Conservation (phyloP, 2,888 invertebrate genomes). For the Elysia crispata region DNA sequence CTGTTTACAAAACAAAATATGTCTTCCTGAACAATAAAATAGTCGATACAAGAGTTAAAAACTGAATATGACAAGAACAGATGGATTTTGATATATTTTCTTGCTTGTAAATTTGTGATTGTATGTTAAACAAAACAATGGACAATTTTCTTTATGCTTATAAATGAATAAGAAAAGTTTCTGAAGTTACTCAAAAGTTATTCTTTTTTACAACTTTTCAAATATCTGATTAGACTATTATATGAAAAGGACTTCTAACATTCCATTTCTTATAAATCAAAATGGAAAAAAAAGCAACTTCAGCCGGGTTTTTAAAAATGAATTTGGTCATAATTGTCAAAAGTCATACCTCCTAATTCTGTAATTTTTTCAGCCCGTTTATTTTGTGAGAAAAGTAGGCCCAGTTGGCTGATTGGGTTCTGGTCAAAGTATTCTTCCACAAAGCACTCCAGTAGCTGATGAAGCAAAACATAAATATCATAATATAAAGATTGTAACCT, state of each 20-base stretch:
- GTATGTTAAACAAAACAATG: too few species aligned
- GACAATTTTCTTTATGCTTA: too few species aligned
- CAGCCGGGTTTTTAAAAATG: neutral
- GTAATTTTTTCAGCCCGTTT: slow-evolving; percentile 95
- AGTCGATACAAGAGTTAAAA: too few species aligned
- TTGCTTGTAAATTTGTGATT: neutral
- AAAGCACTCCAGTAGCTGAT: slow-evolving; percentile 92
- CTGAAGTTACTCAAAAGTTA: too few species aligned
- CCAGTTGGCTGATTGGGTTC: slow-evolving; percentile 98
- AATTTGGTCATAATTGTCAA: neutral
- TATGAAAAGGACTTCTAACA: neutral
- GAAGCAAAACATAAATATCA: slow-evolving; percentile 56
- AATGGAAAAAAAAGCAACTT: neutral
- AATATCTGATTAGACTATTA: neutral
- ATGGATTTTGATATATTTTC: too few species aligned
- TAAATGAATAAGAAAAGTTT: too few species aligned
- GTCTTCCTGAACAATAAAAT: too few species aligned
- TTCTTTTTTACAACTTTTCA: too few species aligned
- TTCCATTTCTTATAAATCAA: neutral
- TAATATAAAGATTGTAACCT: neutral
- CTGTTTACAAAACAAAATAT: too few species aligned
- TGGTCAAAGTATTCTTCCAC: slow-evolving; percentile 98
- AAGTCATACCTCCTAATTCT: slow-evolving; percentile 89
- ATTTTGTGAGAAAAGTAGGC: slow-evolving; percentile 92
- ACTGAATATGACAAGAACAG: too few species aligned